Evolutionary conservation across 2,888 invertebrate genomes (phyloP).

Genomic region (Aleiodes testaceus): DNA sequence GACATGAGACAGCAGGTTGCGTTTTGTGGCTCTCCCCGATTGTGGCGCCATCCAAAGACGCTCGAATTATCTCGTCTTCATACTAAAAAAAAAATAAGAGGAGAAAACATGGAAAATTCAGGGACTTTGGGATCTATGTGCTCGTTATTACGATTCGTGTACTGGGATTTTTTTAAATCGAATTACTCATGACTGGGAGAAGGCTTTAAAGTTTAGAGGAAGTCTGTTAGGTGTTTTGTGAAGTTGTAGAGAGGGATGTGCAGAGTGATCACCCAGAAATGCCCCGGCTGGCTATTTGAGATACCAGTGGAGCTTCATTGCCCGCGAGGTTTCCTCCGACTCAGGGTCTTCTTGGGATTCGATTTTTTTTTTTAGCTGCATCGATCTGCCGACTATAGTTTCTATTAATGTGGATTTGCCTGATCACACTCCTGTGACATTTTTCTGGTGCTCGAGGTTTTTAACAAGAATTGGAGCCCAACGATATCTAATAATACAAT

Average conservation of each 20-base stretch:
- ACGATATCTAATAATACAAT: too few relatives aligned
- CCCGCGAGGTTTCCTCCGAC: constrained; percentile 71
- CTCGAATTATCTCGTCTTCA: constrained; percentile 18
- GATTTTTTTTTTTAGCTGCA: constrained; percentile 52
- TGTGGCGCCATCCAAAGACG: constrained; percentile 15
- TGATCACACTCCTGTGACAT: not conserved
- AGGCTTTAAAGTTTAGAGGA: constrained; percentile 65
- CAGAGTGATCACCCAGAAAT: constrained; percentile 54
- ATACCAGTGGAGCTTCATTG: constrained; percentile 61
- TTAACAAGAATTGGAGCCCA: too few relatives aligned
- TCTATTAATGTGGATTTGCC: not conserved
- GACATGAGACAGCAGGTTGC: constrained; percentile 49
- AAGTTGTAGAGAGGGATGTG: constrained; percentile 54
- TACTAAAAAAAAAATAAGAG: not conserved
- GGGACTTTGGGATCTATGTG: not conserved
- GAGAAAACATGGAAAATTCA: not conserved
- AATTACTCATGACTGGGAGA: constrained; percentile 57
- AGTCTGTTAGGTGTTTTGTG: constrained; percentile 70
- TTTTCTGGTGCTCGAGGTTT: too few relatives aligned
- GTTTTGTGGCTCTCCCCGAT: constrained; percentile 34
- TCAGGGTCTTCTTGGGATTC: constrained; percentile 68
- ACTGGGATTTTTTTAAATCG: constrained; percentile 50
- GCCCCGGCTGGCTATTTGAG: constrained; percentile 47
- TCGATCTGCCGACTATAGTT: constrained; percentile 53
- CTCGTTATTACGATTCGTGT: not conserved